phyloP scores from a whole-genome alignment of 2,888 invertebrate species.

The Myathropa florea region DNA sequence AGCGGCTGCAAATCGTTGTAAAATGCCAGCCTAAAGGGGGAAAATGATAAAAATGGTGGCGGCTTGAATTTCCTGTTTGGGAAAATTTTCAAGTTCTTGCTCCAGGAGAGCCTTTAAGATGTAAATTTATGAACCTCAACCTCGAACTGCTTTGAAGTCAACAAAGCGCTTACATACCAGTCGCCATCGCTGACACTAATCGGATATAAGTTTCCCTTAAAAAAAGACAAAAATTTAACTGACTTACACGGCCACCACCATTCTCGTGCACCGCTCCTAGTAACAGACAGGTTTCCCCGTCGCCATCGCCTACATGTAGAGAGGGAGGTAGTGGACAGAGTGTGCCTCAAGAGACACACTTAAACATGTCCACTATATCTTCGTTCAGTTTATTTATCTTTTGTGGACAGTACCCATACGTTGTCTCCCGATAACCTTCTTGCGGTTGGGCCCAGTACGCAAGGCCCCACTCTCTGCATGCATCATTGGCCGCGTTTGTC shows the following conservation, averaged over 20 bases:
- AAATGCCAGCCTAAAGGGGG: neutral
- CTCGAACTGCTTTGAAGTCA: neutral
- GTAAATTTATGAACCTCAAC: neutral
- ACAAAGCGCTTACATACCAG: neutral
- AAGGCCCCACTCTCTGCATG: neutral
- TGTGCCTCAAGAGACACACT: conserved; percentile 26
- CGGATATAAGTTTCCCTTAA: conserved; percentile 32
- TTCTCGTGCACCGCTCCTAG: neutral
- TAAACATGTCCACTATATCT: conserved; percentile 53
- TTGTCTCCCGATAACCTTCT: conserved; percentile 11
- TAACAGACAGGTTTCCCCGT: neutral
- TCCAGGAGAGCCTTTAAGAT: neutral
- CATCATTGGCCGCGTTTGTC: conserved; percentile 24
- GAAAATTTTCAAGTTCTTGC: neutral
- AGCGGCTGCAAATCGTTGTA: no score
- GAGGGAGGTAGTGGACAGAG: neutral
- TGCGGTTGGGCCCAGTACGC: conserved; percentile 24
- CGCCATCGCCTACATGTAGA: conserved; percentile 5
- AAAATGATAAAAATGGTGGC: neutral
- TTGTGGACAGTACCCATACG: conserved; percentile 23
- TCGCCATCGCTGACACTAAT: conserved; percentile 40
- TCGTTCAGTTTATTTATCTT: conserved; percentile 49
- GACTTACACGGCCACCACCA: neutral
- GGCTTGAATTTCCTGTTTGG: neutral
- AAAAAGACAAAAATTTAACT: neutral